Evolutionary conservation across 2,113 vertebrate species (phyloP).

Genomic region (Eurystomus gularis): DNA sequence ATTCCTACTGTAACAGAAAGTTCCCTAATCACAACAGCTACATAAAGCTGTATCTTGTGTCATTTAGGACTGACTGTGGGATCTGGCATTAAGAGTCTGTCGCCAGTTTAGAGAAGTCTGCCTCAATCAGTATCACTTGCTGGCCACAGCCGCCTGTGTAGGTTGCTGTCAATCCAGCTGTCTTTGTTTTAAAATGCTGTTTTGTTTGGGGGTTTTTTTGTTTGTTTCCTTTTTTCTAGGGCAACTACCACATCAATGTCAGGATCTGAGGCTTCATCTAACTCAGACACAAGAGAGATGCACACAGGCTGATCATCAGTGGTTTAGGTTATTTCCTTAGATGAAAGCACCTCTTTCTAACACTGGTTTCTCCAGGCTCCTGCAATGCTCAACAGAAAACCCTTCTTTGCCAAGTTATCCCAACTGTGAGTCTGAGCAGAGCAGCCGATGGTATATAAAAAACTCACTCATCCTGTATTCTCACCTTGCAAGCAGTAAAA

Average conservation of each 20-base stretch:
- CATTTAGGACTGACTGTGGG: slow-evolving; percentile 21
- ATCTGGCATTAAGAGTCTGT: slow-evolving; percentile 56
- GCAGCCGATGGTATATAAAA: slow-evolving; percentile 21
- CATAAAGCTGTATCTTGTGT: not conserved
- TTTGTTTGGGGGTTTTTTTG: not conserved
- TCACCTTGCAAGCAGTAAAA: slow-evolving; percentile 45
- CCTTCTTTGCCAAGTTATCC: not conserved
- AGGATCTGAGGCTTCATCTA: not conserved
- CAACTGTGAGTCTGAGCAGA: not conserved
- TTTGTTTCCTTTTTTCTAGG: not conserved
- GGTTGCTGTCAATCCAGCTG: slow-evolving; percentile 34
- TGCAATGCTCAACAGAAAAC: not conserved
- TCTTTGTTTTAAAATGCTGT: slow-evolving; percentile 49
- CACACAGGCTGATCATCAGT: not conserved
- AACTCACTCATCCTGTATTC: not conserved
- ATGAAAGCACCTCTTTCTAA: slow-evolving; percentile 12
- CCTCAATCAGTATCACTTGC: slow-evolving; percentile 56
- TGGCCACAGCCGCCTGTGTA: slow-evolving; percentile 15
- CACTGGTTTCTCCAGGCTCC: not conserved
- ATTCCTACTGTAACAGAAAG: not conserved
- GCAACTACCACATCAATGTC: slow-evolving; percentile 31
- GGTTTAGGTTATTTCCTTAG: slow-evolving; percentile 22
- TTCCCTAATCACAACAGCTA: not conserved
- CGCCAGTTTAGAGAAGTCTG: slow-evolving; percentile 43
- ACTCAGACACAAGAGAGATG: not conserved